Evolutionary conservation across 2,113 vertebrate genomes (phyloP), one percentile per base, ranked within the genome.

Genomic region (Aspiorhynchus laticeps): DNA sequence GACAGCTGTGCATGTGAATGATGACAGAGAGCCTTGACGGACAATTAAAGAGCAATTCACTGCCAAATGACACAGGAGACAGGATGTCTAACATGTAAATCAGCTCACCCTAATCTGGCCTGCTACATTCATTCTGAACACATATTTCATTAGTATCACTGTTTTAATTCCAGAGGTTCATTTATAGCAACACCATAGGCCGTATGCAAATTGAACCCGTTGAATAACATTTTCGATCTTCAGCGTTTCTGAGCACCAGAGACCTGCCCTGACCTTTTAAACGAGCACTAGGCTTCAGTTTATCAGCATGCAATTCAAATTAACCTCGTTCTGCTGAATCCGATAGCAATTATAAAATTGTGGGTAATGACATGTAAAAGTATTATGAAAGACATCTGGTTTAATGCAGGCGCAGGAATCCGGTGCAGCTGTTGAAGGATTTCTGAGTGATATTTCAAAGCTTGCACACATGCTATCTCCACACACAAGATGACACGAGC

Each of bases 1-100:
- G 88, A 75, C 71, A 53, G 43, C 75, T 84, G 26, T 53, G 75
- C 87, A 81, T 86, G 79, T 83, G 69, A 87, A 90, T 86, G 77
- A 81, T 67, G 81, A 51, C 9, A 71, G 80, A 46, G 17, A 36
- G 43, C 2, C 73, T 79, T 86, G 87, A 80, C 83, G 31, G 80
- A 79, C 84, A 75, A 74, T 86, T 87, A 80, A 86, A 71, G 48
- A 73, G 53, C 80, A 83, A 73, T 83, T 85, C 73, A 89, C 71
- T 76, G 83, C 83, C 38, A 59, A 38, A 46, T n/a, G 69, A 82
- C 51, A 77, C 83, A 82, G 88, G 80, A 88, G 80, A 85, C 84
- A 36, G 33, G 17, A 31, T 87, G 85, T 86, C 87, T 88, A 75
- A 78, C 53, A 31, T 65, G 10, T 59, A 33, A 46, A 67, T 46